Base-by-base conservation (phyloP, 2,888 invertebrate species). In the Rambutsinella grinnellia region DNA sequence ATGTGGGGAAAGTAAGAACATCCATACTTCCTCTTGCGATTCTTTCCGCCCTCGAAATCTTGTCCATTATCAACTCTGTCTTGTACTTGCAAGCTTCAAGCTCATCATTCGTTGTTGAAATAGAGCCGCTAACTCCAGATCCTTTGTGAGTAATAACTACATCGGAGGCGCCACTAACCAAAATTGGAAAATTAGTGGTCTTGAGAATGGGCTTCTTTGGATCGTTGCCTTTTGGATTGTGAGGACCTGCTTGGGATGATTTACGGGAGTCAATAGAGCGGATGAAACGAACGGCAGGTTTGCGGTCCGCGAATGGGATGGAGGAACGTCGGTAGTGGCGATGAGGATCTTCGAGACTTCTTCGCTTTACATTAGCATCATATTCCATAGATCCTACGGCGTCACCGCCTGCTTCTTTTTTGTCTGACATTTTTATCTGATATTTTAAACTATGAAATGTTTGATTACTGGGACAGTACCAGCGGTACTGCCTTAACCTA, bases 271-370 rank as follows among this genome's bases (percentile, higher is more conserved):
- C 72, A 6, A 70, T 51, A 0, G 60, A 19, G 15, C 76, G 28
- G 17, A 74, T 67, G 47, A 79, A 79, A n/a, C 75, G 26, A 13
- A 81, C 81, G 36, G 58, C 74, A 5, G 79, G 79, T 21, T 28
- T 44, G 13, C 81, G 36, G 46, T 75, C 77, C 5, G 68, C 60
- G 53, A 75, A 81, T 13, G 81, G 81, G 10, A 81, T 75, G n/a
- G 81, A 81, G 6, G 77, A 77, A 19, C 56, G 75, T 5, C 79
- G 57, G 21, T 68, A 62, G n/a, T 65, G 26, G 8, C 61, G 36
- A 3, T 47, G 24, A 3, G 67, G 74, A 13, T 74, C 67, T 1
- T 74, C 67, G 3, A 67, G n/a, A 27, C 66, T 61, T 26, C 28
- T 44, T 46, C 67, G 49, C 15, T 74, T 28, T 1, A 67, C 46